These are phyloP conservation scores for Proteles cristata DNA, from an alignment of 2,113 vertebrate species.

Conservation along the genomic window DNA sequence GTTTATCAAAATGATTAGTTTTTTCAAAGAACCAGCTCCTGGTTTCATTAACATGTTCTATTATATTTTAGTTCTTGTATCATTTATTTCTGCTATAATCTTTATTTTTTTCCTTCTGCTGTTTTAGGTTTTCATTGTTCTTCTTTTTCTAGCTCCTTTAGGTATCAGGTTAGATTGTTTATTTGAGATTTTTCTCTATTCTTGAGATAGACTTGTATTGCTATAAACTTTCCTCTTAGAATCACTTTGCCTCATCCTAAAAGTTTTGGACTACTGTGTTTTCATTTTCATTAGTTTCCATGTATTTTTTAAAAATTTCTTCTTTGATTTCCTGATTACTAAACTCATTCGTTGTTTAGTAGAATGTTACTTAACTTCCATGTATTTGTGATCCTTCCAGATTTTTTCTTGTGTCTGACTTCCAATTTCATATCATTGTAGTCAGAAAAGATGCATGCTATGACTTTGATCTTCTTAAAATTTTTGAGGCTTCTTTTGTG, in stretches of 20 bases:
- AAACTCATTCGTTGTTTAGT: not conserved
- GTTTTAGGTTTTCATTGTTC: not conserved
- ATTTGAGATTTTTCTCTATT: not conserved
- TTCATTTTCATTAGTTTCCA: not conserved
- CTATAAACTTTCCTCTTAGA: not conserved
- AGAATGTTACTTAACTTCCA: not conserved
- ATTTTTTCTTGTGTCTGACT: not conserved
- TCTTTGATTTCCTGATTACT: not conserved
- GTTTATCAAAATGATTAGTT: not conserved
- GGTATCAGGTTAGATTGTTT: not conserved
- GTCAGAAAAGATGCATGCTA: not conserved
- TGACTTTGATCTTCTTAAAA: not conserved
- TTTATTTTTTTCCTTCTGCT: not conserved
- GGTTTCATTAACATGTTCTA: not conserved
- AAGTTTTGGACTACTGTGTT: not conserved
- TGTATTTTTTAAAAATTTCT: not conserved
- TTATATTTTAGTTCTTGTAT: not conserved
- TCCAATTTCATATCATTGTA: not conserved
- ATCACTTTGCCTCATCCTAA: not conserved
- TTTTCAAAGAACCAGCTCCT: not conserved
- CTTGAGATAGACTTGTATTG: not conserved
- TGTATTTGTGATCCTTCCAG: not conserved
- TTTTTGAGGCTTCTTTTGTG: too few relatives aligned
- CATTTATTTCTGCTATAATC: not conserved
- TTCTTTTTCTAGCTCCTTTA: not conserved